phyloP scores from a whole-genome alignment of 2,113 vertebrate species.

The Hemiprocne comata region DNA sequence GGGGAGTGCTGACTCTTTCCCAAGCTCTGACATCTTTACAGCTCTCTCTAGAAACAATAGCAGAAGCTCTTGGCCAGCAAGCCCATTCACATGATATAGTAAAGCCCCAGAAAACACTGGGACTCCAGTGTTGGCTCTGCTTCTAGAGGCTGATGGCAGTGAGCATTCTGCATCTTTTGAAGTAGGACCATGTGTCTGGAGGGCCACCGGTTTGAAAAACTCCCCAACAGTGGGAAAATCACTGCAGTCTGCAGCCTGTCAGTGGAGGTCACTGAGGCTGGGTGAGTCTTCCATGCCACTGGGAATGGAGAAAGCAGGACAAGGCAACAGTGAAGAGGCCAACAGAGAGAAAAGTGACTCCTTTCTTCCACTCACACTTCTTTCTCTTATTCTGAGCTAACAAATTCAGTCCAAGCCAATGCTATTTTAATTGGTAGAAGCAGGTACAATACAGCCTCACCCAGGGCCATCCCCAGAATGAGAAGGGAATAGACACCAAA shows the following conservation, averaged over 20 bases:
- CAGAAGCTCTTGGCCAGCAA: not conserved
- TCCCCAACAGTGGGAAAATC: not conserved
- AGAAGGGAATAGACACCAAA: not conserved
- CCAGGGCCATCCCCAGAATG: rapidly evolving
- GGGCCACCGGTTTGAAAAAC: not conserved
- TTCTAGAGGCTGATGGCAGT: not conserved
- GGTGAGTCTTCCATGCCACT: not conserved
- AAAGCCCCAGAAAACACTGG: not conserved
- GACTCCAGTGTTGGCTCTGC: not conserved
- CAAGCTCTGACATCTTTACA: not conserved
- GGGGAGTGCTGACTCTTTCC: not conserved
- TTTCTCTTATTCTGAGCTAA: not conserved
- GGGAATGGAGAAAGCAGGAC: not conserved
- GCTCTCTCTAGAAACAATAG: not conserved
- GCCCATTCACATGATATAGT: not conserved
- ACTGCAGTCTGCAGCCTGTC: not conserved
- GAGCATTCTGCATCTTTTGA: not conserved
- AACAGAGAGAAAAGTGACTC: not conserved
- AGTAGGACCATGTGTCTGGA: not conserved
- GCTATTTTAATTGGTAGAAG: not conserved
- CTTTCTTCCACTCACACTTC: not conserved
- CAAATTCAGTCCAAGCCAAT: not conserved
- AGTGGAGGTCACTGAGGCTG: not conserved
- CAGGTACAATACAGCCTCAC: not conserved
- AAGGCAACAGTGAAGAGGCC: not conserved